Evolutionary conservation across 2,888 invertebrate species (phyloP), one percentile per base, ranked within the genome.

Genomic region (Choristoneura rosaceana): DNA sequence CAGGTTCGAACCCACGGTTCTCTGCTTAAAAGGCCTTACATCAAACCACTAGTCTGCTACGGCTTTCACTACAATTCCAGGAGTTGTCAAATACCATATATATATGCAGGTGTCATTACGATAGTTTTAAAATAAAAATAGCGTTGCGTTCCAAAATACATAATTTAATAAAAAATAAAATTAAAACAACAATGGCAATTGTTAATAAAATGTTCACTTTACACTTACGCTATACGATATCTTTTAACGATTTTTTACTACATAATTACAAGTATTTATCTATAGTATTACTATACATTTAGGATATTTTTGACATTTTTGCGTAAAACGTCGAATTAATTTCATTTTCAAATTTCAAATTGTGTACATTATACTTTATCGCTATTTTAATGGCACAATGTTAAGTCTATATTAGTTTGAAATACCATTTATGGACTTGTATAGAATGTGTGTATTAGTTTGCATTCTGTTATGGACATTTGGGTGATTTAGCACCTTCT

Each of bases 151-250:
- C 79, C 85, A 87, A 87, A 86, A 83, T 85, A 82, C 85, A 88
- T 89, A 89, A 88, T 90, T 90, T 89, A 88, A 85, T 88, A 76
- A 64, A 70, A 69, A 64, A 82, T 84, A 87, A 83, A 88, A 88
- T 84, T 87, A 84, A 85, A 86, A 87, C 87, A 91, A 90, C 91
- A 91, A 90, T 90, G 90, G 88, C 89, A 88, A 87, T 87, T 83
- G 84, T 87, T 83, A 87, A 84, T 82, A 81, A 82, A 74, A 78
- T 65, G 73, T 71, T 76, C 75, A 74, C 74, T 79, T 75, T 78
- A 83, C 77, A 80, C 74, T 55, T 67, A 71, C 17, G 4, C 81
- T 77, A 73, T 77, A 83, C 81, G 84, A 25, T 85, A 88, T 83
- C 85, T 90, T 91, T 85, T 82, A 52, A 88, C 88, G 89, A 87